Evolutionary conservation across 2,797 vertebrate species (phyloP).

Genomic region (Danionella dracula): DNA sequence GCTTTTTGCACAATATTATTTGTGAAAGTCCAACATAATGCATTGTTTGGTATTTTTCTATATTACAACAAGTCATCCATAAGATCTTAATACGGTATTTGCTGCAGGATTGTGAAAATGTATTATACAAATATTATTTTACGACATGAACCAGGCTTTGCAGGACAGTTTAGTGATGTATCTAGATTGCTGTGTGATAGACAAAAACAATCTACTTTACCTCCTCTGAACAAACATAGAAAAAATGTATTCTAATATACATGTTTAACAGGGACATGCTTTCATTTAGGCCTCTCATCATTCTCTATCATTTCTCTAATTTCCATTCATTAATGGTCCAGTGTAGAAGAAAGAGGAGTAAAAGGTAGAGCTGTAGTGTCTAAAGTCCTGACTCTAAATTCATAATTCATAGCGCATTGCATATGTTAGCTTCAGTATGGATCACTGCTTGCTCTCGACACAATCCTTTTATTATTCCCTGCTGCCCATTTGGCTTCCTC

Average conservation of each 20-base stretch:
- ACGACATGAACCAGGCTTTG: too few species aligned
- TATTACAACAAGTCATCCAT: too few species aligned
- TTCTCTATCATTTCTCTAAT: neutral
- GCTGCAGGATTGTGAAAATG: too few species aligned
- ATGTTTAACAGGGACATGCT: conserved; percentile 65
- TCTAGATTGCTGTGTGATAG: too few species aligned
- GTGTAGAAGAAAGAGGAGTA: conserved; percentile 15
- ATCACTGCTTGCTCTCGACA: conserved; percentile 19
- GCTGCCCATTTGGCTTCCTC: neutral
- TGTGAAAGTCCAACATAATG: too few species aligned
- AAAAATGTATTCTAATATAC: conserved; percentile 69
- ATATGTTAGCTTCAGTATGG: conserved; percentile 21
- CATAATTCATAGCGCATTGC: conserved; percentile 44
- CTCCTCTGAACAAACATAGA: conserved; percentile 18
- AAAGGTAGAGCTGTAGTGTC: neutral
- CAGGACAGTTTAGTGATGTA: too few species aligned
- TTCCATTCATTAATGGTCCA: conserved; percentile 16
- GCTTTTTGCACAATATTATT: too few species aligned
- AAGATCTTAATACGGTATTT: too few species aligned
- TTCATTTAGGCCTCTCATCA: conserved; percentile 59
- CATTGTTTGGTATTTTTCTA: too few species aligned
- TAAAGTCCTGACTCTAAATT: conserved; percentile 12
- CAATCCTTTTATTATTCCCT: neutral
- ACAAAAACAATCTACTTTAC: conserved; percentile 55
- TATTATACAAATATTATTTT: too few species aligned